Percentiles rank a stretch among this genome's conserved stretches.
These are phyloP conservation scores for Mycogona germanica DNA, from an alignment of 2,888 invertebrate genomes.

Conservation along the genomic window DNA sequence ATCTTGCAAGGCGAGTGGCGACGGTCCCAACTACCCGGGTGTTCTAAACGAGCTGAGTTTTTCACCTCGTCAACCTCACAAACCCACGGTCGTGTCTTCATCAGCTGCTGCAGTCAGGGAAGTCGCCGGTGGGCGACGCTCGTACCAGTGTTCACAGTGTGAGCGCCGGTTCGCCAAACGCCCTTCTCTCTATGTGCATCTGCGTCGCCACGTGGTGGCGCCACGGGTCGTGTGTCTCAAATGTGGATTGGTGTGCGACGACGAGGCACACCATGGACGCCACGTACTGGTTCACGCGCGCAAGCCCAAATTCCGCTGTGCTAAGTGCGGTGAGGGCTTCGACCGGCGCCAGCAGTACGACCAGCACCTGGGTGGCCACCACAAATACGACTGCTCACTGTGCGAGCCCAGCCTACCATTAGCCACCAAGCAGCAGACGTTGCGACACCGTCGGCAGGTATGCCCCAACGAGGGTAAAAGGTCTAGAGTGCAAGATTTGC, in stretches of 20 bases:
- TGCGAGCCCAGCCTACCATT: slow-evolving; percentile 27
- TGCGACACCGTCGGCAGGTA: slow-evolving; percentile 25
- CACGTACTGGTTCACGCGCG: slow-evolving; percentile 27
- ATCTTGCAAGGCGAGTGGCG: no score
- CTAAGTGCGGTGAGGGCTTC: slow-evolving; percentile 28
- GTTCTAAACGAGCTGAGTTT: no score
- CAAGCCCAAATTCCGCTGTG: slow-evolving; percentile 26
- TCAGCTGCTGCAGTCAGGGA: no score
- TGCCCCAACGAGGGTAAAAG: no score
- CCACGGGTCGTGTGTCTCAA: slow-evolving; percentile 28
- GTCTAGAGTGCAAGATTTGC: no score
- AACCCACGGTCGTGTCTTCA: no score
- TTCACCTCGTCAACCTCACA: no score
- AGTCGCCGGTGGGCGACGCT: no score
- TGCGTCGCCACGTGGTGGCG: slow-evolving; percentile 27
- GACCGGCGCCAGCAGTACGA: slow-evolving; percentile 28
- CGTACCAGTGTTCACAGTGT: slow-evolving; percentile 28
- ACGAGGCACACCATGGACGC: slow-evolving; percentile 22
- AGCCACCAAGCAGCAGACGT: slow-evolving; percentile 26
- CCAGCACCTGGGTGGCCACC: slow-evolving; percentile 28
- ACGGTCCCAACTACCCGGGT: no score
- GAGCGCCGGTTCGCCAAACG: slow-evolving; percentile 27
- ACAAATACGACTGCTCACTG: slow-evolving; percentile 26
- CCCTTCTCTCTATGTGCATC: slow-evolving; percentile 27
- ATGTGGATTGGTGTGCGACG: slow-evolving; percentile 28